Conservation (phyloP, 2,113 vertebrate genomes). For the Psammodynastes pulverulentus region DNA sequence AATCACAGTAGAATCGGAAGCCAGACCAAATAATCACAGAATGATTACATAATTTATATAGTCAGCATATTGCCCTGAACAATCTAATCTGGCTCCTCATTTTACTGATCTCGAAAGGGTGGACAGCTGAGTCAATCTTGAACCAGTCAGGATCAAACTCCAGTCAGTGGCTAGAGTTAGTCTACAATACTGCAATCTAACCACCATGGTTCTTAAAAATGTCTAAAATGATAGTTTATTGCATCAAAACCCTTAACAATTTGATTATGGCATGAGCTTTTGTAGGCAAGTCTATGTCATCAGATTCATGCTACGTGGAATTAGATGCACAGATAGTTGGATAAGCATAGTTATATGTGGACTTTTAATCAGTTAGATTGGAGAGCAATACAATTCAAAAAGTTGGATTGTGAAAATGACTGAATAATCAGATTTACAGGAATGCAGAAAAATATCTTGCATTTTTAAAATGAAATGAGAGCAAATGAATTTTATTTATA, state of each 20-base stretch:
- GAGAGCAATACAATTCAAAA: not conserved
- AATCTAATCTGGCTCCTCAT: not conserved
- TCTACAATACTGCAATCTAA: not conserved
- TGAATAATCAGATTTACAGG: not conserved
- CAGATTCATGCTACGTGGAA: not conserved
- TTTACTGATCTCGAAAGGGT: not conserved
- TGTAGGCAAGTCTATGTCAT: not conserved
- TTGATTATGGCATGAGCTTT: not conserved
- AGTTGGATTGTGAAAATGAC: not conserved
- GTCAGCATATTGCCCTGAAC: not conserved
- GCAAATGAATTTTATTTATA: conserved; percentile 34
- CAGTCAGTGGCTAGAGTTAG: not conserved
- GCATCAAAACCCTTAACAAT: not conserved
- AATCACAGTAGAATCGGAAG: not conserved
- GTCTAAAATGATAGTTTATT: not conserved
- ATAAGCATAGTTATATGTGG: not conserved
- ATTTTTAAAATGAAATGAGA: not conserved
- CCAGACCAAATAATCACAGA: not conserved
- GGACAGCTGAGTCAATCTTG: too few species aligned
- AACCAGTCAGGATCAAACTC: too few species aligned
- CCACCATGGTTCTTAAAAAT: not conserved
- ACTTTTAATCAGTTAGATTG: not conserved
- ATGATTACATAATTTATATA: not conserved
- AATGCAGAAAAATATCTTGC: not conserved
- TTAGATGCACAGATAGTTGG: not conserved